A percentile compares a stretch with the other conserved stretches of the same genome.
Conservation (phyloP, 2,888 invertebrate species). For the Alentia gelatinosa region DNA sequence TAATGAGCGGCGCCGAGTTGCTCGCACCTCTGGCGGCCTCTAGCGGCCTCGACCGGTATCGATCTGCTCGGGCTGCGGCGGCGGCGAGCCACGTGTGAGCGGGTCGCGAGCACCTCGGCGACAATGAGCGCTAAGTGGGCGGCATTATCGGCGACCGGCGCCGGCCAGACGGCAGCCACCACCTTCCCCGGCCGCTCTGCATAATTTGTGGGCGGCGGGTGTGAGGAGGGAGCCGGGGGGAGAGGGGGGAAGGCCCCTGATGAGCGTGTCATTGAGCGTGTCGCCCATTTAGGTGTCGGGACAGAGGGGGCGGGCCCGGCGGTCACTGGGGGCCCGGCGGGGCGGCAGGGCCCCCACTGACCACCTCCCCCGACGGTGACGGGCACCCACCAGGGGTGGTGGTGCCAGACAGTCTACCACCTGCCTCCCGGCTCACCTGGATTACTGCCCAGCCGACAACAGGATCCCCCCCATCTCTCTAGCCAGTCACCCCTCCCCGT, state of each 20-base stretch:
- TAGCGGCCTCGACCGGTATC: no score
- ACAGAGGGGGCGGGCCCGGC: background rate
- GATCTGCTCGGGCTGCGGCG: background rate
- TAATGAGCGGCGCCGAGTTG: background rate
- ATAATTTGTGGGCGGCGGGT: background rate
- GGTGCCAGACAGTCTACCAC: conserved; percentile 13
- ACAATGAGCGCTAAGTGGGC: conserved; percentile 16
- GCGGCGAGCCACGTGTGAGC: background rate
- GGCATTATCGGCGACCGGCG: background rate
- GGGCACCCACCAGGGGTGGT: background rate
- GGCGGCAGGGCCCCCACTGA: background rate
- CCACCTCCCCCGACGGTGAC: background rate
- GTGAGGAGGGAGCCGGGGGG: background rate
- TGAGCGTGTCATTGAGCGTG: conserved; percentile 10
- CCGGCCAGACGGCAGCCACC: background rate
- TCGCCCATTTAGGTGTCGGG: background rate
- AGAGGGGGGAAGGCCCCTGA: background rate
- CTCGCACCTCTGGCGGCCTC: no score
- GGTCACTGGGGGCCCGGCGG: background rate
- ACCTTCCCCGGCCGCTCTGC: background rate
- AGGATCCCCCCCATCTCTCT: background rate
- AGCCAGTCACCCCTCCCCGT: background rate
- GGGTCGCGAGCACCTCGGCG: background rate
- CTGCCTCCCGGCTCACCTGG: background rate
- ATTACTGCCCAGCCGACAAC: background rate